phyloP scores from a whole-genome alignment of 2,888 invertebrate species.

The Lycaena phlaeas region DNA sequence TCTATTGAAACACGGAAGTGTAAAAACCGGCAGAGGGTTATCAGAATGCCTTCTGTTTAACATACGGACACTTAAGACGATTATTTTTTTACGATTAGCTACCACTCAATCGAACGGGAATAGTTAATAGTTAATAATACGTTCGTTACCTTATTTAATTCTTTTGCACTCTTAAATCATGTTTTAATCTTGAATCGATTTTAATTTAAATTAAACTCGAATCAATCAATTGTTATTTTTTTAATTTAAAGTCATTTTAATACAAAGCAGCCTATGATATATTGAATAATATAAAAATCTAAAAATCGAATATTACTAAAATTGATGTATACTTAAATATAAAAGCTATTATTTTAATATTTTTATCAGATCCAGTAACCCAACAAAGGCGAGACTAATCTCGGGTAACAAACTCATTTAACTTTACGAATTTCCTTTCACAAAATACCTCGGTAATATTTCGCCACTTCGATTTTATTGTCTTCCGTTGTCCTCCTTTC shows the following conservation, averaged over 20 bases:
- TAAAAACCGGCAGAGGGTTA: slow-evolving; percentile 61
- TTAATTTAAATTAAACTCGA: too few species aligned
- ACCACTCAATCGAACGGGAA: not conserved
- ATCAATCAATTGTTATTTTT: too few species aligned
- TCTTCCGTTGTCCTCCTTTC: slow-evolving; percentile 45
- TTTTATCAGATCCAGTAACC: slow-evolving; percentile 56
- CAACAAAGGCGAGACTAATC: slow-evolving; percentile 52
- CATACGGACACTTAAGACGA: slow-evolving; percentile 54
- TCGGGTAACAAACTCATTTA: slow-evolving; percentile 67
- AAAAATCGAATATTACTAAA: too few species aligned
- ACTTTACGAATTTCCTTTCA: slow-evolving; percentile 58
- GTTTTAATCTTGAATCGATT: too few species aligned
- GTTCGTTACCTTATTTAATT: too few species aligned
- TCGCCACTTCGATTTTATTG: slow-evolving; percentile 61
- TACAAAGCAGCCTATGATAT: too few species aligned
- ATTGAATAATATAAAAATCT: too few species aligned
- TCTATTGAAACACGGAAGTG: slow-evolving; percentile 70
- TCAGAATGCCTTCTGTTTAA: slow-evolving; percentile 21
- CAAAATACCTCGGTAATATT: slow-evolving; percentile 50
- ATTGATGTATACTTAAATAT: too few species aligned
- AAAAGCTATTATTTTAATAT: slow-evolving; percentile 26
- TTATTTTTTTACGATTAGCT: slow-evolving; percentile 36
- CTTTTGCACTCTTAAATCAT: too few species aligned
- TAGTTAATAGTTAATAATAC: too few species aligned
- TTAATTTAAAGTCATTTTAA: too few species aligned